Percentiles rank a stretch among this genome's conserved stretches.
Evolutionary conservation across 2,113 vertebrate genomes (phyloP).

Genomic region (Dasyprocta punctata): DNA sequence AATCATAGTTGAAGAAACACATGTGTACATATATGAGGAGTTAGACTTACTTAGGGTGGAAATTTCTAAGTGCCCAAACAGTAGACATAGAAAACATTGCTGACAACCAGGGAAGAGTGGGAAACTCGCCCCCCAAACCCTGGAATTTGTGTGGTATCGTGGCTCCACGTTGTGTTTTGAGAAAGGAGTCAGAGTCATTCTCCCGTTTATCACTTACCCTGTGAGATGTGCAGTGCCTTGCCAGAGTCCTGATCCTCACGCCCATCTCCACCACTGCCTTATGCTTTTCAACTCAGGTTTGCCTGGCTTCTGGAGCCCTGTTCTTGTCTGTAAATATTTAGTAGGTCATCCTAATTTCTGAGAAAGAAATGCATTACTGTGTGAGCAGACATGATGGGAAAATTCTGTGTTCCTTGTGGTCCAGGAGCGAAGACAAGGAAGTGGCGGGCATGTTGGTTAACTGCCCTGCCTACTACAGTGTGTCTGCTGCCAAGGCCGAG

Average conservation of each 20-base stretch:
- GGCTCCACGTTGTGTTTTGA: neutral
- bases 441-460: constrained; percentile 61
- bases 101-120: neutral
- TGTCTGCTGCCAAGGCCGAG: constrained; percentile 84
- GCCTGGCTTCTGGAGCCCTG: neutral
- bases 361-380: neutral
- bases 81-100: neutral
- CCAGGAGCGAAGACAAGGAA: constrained; percentile 85
- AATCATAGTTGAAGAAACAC: neutral
- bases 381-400: neutral
- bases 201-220: neutral
- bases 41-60: neutral
- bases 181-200: neutral
- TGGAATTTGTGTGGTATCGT: neutral
- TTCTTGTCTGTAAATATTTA: neutral
- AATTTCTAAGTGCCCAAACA: neutral
- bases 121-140: neutral
- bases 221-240: neutral
- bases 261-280: neutral
- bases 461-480: constrained; percentile 86
- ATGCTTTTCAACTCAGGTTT: neutral
- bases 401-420: constrained; percentile 14
- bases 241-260: neutral
- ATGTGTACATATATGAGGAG: neutral
- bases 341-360: neutral